phyloP scores from a whole-genome alignment of 1,140 invertebrate genomes.

The Drusus annulatus region DNA sequence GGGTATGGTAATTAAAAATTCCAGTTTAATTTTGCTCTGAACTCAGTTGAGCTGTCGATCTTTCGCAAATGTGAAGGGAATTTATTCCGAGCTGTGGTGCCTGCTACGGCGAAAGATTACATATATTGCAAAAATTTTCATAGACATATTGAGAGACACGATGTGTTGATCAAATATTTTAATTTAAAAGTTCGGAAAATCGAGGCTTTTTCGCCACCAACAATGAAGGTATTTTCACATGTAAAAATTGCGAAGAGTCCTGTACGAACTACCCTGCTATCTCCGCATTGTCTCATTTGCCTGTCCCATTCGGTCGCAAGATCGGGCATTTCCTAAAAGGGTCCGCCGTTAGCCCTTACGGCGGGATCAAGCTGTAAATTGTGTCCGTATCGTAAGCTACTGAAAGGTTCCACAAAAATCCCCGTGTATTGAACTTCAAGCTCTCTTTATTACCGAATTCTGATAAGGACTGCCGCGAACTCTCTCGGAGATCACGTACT shows the following conservation, averaged over 20 bases:
- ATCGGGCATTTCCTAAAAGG: slow-evolving; percentile 24
- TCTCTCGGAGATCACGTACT: neutral
- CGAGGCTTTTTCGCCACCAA: no score
- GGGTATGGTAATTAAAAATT: no score
- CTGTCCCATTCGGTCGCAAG: slow-evolving; percentile 17
- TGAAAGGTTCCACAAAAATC: slow-evolving; percentile 45
- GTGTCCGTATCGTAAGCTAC: slow-evolving; percentile 42
- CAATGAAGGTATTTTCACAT: neutral
- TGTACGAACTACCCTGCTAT: slow-evolving; percentile 13
- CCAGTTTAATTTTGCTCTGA: no score
- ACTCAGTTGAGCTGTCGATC: no score
- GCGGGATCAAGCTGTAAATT: slow-evolving; percentile 49
- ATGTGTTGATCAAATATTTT: no score
- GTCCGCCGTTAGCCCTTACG: slow-evolving; percentile 25
- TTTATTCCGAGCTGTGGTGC: no score
- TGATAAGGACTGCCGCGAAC: slow-evolving; percentile 45
- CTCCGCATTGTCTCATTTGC: slow-evolving; percentile 29
- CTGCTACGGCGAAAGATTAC: no score
- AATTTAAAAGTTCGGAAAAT: no score
- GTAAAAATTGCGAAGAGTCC: neutral
- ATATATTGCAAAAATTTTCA: no score
- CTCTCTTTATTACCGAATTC: slow-evolving; percentile 49
- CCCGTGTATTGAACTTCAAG: slow-evolving; percentile 50
- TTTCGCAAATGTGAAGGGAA: no score
- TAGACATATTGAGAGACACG: no score